Percentiles rank a stretch among this genome's conserved stretches.
phyloP scores from a whole-genome alignment of 2,888 invertebrate species.

The Apamea epomidion region DNA sequence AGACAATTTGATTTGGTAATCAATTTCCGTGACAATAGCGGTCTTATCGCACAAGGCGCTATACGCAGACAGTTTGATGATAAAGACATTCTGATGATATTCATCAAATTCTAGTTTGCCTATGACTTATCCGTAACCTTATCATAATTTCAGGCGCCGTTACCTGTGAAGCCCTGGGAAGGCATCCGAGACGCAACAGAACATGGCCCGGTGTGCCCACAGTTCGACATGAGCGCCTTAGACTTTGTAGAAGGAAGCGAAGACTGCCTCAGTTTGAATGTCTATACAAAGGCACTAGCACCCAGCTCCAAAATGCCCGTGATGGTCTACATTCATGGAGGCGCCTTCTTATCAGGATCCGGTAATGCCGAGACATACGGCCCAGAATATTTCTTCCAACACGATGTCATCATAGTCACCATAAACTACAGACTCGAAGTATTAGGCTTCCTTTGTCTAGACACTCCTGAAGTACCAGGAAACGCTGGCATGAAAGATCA shows the following conservation, averaged over 20 bases:
- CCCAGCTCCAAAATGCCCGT: conserved; percentile 76
- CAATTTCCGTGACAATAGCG: not conserved
- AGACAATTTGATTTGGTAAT: not conserved
- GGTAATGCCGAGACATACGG: conserved; percentile 79
- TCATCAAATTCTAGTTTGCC: not conserved
- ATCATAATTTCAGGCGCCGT: conserved; percentile 74
- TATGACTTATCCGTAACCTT: not conserved
- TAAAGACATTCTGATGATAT: not conserved
- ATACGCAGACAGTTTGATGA: not conserved
- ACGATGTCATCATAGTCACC: conserved; percentile 83
- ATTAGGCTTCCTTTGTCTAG: conserved; percentile 75
- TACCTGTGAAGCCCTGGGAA: conserved; percentile 75
- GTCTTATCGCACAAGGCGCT: not conserved
- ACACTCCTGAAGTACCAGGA: conserved; percentile 79
- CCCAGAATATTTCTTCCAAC: conserved; percentile 80
- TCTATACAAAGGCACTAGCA: conserved; percentile 76
- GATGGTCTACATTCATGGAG: conserved; percentile 86
- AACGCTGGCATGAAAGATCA: conserved; percentile 85
- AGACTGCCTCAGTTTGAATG: conserved; percentile 81
- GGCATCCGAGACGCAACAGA: conserved; percentile 78
- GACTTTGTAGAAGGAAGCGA: conserved; percentile 75
- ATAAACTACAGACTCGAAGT: conserved; percentile 82
- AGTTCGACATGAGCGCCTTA: conserved; percentile 73
- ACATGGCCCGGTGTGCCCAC: conserved; percentile 81
- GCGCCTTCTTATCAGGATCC: conserved; percentile 80